A percentile compares a stretch with the other conserved stretches of the same genome.
These are phyloP conservation scores for Pterophyllum scalare DNA, from an alignment of 2,113 vertebrate genomes.

Conservation along the genomic window DNA sequence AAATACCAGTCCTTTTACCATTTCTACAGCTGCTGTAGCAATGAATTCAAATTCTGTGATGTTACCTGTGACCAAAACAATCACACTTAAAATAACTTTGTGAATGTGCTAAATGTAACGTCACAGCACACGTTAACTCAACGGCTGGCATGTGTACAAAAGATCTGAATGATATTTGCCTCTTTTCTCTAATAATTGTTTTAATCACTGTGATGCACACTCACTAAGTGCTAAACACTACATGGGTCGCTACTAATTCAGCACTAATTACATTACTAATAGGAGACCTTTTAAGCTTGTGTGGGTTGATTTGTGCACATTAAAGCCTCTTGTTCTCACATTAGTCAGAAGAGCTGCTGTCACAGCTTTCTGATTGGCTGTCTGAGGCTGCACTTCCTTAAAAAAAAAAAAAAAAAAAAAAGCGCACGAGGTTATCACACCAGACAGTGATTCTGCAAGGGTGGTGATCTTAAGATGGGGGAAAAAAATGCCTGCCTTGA, in stretches of 20 bases:
- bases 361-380: constrained; percentile 1
- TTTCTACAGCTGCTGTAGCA: not conserved
- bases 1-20: not conserved
- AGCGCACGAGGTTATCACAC: not conserved
- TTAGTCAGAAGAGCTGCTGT: constrained; percentile 1
- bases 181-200: not conserved
- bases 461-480: not conserved
- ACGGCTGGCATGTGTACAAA: not conserved
- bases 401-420: no score
- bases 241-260: not conserved
- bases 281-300: not conserved
- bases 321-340: not conserved
- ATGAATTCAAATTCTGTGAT: not conserved
- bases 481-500: not conserved
- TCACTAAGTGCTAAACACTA: not conserved
- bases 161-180: not conserved
- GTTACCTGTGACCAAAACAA: not conserved
- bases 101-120: not conserved
- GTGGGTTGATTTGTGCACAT: not conserved
- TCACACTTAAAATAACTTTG: not conserved
- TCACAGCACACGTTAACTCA: not conserved
- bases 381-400: not conserved
- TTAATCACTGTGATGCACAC: not conserved
- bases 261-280: not conserved
- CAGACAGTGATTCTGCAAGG: not conserved